phyloP scores from a whole-genome alignment of 2,113 vertebrate species.

The Toxotes chatareus region DNA sequence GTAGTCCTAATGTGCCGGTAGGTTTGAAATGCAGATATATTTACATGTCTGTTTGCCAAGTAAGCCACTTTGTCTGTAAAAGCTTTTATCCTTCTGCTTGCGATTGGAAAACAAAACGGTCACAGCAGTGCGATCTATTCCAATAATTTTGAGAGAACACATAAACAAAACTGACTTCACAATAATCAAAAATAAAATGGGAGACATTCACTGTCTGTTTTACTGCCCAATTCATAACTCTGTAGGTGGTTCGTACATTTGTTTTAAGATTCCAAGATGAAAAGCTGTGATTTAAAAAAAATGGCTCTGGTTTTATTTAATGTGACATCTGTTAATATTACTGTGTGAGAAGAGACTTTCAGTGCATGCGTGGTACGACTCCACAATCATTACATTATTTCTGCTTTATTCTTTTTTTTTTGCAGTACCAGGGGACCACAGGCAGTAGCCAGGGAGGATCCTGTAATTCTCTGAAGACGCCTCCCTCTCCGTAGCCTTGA shows the following conservation, averaged over 20 bases:
- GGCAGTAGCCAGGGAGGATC: conserved; percentile 84
- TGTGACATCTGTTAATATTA: conserved; percentile 13
- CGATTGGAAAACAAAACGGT: conserved; percentile 23
- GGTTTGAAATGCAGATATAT: conserved; percentile 35
- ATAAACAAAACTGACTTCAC: conserved; percentile 26
- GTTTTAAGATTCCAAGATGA: conserved; percentile 5
- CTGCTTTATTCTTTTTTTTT: conserved; percentile 41
- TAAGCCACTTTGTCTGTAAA: conserved; percentile 31
- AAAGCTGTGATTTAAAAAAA: not conserved
- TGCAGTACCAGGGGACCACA: conserved; percentile 80
- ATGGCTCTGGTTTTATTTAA: conserved; percentile 21
- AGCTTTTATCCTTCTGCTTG: conserved; percentile 24
- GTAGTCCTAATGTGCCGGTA: not conserved
- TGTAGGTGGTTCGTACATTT: conserved; percentile 30
- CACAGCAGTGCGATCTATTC: conserved; percentile 9
- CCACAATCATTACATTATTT: conserved; percentile 5
- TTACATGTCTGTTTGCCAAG: conserved; percentile 34
- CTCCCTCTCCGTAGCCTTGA: conserved; percentile 81
- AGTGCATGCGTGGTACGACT: not conserved
- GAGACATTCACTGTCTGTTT: conserved; percentile 23
- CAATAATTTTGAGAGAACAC: conserved; percentile 18
- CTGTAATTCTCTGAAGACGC: conserved; percentile 85
- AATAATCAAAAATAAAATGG: conserved; percentile 28
- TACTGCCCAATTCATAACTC: conserved; percentile 16
- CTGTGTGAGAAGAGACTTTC: not conserved